Evolutionary conservation across 2,797 vertebrate species (phyloP), one percentile per base, ranked within the genome.

Genomic region (Lates japonicus): DNA sequence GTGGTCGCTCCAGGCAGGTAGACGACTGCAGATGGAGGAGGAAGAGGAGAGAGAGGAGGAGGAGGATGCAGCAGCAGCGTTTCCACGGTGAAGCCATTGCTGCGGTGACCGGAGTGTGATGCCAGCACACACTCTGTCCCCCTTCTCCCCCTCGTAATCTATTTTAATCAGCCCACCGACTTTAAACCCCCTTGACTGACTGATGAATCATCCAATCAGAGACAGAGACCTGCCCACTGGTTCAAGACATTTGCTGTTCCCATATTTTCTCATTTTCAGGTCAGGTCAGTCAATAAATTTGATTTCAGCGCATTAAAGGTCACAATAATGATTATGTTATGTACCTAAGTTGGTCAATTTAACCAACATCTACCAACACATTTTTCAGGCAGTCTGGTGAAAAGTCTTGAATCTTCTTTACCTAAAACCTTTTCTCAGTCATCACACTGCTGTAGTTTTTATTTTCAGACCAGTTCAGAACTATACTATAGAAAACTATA

Each of bases 101-200:
- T 68, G 67, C 64, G 74, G 41, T 52, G 78, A 84, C 77, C 55
- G 51, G 70, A 82, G 66, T 42, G 67, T 57, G 86, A 90, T 88
- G 70, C 88, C 87, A 78, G 78, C 59, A 85, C 70, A 64, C 55
- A 35, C 73, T 81, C 67, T 78, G 52, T 76, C 74, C 64, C 42
- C 58, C 74, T 60, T 49, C 83, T 35, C 46, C 70, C 42, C 74
- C 48, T 31, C 25, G 4, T 93, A 92, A 93, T 92, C 91, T 84
- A 83, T 88, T 92, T 90, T 87, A 90, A 87, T 88, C 92, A 88
- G 84, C 84, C 83, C 88, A 81, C 87, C 10, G 55, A 10, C 79
- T 82, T 7, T 87, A 89, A 88, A 16, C 76, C 82, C 74, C 65
- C 20, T 20, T 55, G 76, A 90, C 69, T 48, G 81, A 84, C 54